These are phyloP conservation scores for Ferdinandea cuprea DNA, from an alignment of 2,888 invertebrate genomes.

Conservation along the genomic window DNA sequence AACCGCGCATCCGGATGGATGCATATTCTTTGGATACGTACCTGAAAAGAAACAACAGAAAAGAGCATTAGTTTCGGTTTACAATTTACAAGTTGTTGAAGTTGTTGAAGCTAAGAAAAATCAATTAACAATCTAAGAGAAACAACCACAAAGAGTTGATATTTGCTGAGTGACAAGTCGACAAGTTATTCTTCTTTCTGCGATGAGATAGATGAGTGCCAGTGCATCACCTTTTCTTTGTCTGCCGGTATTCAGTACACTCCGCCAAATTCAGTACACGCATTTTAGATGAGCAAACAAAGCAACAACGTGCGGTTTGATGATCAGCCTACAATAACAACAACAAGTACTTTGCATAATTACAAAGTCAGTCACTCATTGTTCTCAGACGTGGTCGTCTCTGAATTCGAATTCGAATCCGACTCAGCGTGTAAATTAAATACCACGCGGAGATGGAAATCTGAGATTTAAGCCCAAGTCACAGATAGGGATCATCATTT, in stretches of 20 bases:
- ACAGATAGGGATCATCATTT: slow-evolving; percentile 52
- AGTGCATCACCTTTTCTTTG: slow-evolving; percentile 28
- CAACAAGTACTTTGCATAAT: slow-evolving; percentile 61
- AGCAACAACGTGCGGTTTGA: slow-evolving; percentile 12
- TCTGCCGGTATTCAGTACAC: not conserved
- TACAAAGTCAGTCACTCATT: slow-evolving; percentile 62
- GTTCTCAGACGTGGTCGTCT: slow-evolving; percentile 13
- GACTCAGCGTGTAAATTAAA: slow-evolving; percentile 28
- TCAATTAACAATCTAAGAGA: slow-evolving; percentile 10
- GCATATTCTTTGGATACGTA: slow-evolving; percentile 40
- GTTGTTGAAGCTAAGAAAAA: slow-evolving; percentile 16
- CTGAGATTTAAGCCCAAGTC: slow-evolving; percentile 42
- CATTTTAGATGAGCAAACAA: slow-evolving; percentile 15
- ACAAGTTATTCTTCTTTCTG: slow-evolving; percentile 15
- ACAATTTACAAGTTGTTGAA: slow-evolving; percentile 17
- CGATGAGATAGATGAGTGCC: not conserved
- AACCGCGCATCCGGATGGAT: not conserved
- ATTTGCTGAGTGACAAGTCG: slow-evolving; percentile 7
- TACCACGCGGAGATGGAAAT: slow-evolving; percentile 40
- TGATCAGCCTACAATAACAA: slow-evolving; percentile 6
- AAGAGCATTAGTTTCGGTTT: slow-evolving; percentile 32
- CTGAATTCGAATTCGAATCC: not conserved
- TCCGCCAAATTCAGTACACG: not conserved
- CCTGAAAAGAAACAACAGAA: slow-evolving; percentile 54
- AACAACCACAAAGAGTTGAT: not conserved